phyloP scores from a whole-genome alignment of 1,140 invertebrate species.

The Sitobion miscanthi region DNA sequence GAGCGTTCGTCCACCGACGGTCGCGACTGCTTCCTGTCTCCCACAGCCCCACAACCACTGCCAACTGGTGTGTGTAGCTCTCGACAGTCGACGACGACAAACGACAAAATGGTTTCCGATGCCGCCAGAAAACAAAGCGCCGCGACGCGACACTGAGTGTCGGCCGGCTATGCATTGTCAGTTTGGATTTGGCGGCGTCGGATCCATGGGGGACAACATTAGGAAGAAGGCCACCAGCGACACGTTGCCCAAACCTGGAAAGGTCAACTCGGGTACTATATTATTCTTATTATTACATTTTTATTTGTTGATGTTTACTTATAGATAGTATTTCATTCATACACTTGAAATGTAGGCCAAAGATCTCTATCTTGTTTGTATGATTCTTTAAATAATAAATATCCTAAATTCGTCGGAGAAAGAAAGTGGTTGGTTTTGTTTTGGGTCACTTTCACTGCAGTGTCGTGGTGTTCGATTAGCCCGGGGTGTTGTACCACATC shows the following conservation, averaged over 20 bases:
- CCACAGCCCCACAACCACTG: not conserved
- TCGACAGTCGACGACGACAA: not conserved
- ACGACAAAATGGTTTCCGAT: not conserved
- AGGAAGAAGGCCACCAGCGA: slow-evolving; percentile 38
- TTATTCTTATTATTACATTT: not conserved
- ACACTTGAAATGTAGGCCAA: not conserved
- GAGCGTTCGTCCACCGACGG: not conserved
- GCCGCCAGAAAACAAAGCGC: too few relatives aligned
- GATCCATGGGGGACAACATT: slow-evolving; percentile 25
- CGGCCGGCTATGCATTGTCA: slow-evolving; percentile 20
- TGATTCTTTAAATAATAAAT: not conserved
- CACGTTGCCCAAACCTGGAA: slow-evolving; percentile 58
- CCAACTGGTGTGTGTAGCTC: not conserved
- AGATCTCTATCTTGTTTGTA: not conserved
- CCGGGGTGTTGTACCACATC: not conserved
- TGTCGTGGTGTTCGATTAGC: not conserved
- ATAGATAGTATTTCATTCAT: not conserved
- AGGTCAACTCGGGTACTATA: slow-evolving; percentile 56
- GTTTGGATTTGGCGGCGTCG: slow-evolving; percentile 23
- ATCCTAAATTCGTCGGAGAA: not conserved
- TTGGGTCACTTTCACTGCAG: slow-evolving; percentile 43
- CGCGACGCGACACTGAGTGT: not conserved
- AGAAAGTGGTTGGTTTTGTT: slow-evolving; percentile 37
- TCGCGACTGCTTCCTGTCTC: not conserved
- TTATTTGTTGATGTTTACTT: not conserved